Conservation (phyloP, 2,797 vertebrate species). For the Rhynchonycteris naso region DNA sequence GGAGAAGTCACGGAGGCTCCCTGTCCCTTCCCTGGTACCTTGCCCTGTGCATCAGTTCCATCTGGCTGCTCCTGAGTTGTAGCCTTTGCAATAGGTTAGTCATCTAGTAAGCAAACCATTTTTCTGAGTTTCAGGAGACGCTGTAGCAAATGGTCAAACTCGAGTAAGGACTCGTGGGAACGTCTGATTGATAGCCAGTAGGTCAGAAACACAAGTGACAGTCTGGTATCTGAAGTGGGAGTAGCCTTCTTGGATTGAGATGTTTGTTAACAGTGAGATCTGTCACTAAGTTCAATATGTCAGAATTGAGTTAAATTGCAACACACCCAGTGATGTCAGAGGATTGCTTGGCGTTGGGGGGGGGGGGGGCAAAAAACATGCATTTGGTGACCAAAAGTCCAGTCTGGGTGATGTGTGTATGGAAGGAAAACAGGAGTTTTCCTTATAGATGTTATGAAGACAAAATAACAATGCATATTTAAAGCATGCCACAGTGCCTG, state of each 20-base stretch:
- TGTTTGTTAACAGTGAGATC: neutral
- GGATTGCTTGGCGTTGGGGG: neutral
- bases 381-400: neutral
- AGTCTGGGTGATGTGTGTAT: neutral
- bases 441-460: neutral
- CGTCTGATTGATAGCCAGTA: neutral
- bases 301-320: neutral
- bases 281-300: neutral
- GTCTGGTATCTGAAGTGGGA: neutral
- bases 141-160: neutral
- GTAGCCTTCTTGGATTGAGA: neutral
- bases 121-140: neutral
- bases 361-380: neutral
- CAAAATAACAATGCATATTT: neutral
- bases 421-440: neutral
- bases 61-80: neutral
- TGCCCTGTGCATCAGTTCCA: neutral
- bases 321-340: neutral
- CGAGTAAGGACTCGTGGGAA: neutral
- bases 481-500: neutral
- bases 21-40: neutral
- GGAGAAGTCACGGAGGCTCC: neutral
- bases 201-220: neutral
- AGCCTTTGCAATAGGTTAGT: neutral
- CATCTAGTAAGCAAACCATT: neutral